Base-by-base conservation (phyloP, 2,113 vertebrate species). In the Erinaceus europaeus region DNA sequence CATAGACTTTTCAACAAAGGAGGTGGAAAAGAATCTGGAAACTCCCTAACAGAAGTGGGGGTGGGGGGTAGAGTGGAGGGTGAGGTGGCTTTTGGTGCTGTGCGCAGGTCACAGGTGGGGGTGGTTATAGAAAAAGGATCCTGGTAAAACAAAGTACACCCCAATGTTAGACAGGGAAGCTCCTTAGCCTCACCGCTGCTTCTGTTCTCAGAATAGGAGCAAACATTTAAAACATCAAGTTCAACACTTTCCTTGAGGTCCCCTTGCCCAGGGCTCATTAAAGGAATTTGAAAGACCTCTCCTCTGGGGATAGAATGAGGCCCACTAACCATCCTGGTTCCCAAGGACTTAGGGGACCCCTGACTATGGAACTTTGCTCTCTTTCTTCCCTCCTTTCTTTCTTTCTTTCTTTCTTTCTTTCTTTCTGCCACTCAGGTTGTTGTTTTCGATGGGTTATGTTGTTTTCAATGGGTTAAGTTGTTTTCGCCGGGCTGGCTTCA, bases 201-300 rank as follows among this genome's bases (percentile, higher is more conserved):
- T 25, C 62, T 72, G 14, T 3, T 40, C 27, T 69, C 10, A 15
- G 42, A 46, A 52, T 0, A 48, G 52, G 20, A 68, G 27, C 46
- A 9, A 23, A 74, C 32, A 48, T 25, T 72, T 14, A 46, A 8
- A 10, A 3, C 44, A 64, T 11, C 29, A 48, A 34, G 15, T 7
- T 40, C 21, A 34, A 69, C 6, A 6, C 15, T 48, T 29, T 9
- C 20, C 52, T 44, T 21, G 50, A 42, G 34, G 42, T 13, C 29
- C 52, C 36, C 15, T 2, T 0, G 12, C 73, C 0, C 0, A 0
- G 5, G 34, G 15, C 8, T 36, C 55, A 72, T n/a, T 44, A 72
- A 76, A n/a, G 53, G 38, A 12, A 38, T 9, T n/a, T 21, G 8
- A 68, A 36, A 61, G 2, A 29, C 27, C 71, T n/a, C 12, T 50